Base-by-base conservation (phyloP, 1,140 invertebrate genomes). In the Drosophila aff. region DNA sequence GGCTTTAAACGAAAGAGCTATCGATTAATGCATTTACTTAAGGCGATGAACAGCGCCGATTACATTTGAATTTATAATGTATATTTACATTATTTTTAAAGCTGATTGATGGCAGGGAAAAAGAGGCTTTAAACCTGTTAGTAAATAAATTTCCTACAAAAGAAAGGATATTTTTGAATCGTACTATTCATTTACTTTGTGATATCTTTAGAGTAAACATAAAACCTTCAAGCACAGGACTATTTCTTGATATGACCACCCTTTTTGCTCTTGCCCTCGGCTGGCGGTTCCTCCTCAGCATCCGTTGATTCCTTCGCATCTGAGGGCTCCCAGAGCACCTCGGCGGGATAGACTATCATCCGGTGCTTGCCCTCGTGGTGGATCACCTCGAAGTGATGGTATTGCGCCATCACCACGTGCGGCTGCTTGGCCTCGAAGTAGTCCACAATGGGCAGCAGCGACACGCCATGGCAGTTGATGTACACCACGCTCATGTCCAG, bases 341-440 rank as follows among this genome's bases (percentile, higher is more conserved):
- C 28, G 4, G 82, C 82, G 7, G 83, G 84, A 71, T 53, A 80
- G 1, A 87, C 53, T 4, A 87, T 74, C 1, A 50, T 26, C 21
- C 64, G 64, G 16, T 11, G 16, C 0, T 18, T 21, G 7, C 18
- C 16, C 4, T 26, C 2, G 4, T 80, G 58, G 4, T 36, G 0
- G 1, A 79, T 1, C 10, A 81, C 68, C 55, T 89, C 83, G 16
- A 65, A 87, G 13, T 81, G 83, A 44, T 83, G 33, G 2, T 64
- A 41, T 1, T 33, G 21, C 6, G 40, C n/a, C 55, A 87, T 55
- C 8, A 78, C 3, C 11, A 79, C 59, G 11, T 67, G 52, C n/a
- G 84, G 10, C 41, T 75, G 21, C 4, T 28, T 21, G 0, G 11
- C 31, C 4, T 49, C 21, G 11, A 65, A 62, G 15, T 36, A 53